Percentiles rank a stretch among this genome's conserved stretches.
phyloP scores from a whole-genome alignment of 2,888 invertebrate species.

The Drosophila melanosoma region DNA sequence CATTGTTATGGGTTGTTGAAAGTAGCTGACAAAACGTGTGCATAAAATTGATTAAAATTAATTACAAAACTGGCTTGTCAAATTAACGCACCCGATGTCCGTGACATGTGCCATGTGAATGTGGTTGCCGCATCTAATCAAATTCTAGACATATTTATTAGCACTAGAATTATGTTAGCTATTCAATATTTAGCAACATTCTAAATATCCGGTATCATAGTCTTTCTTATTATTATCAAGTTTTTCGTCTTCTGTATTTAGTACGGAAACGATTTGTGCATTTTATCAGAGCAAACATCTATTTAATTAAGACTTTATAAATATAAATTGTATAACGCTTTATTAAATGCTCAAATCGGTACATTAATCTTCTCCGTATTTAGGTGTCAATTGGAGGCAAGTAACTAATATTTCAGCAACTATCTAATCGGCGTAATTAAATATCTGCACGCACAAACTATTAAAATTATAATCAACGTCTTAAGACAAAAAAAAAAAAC shows the following conservation, averaged over 20 bases:
- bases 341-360: conserved; percentile 14
- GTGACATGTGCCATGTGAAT: conserved; percentile 52
- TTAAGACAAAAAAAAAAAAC: conserved; percentile 2
- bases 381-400: conserved; percentile 31
- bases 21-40: conserved; percentile 16
- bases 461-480: conserved; percentile 70
- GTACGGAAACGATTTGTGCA: conserved; percentile 62
- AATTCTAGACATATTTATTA: conserved; percentile 44
- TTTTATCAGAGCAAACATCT: conserved; percentile 38
- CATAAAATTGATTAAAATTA: conserved; percentile 63
- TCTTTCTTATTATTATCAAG: conserved; percentile 5
- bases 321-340: conserved; percentile 11
- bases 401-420: conserved; percentile 15
- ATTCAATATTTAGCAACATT: conserved; percentile 42
- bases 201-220: conserved; percentile 7
- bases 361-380: conserved; percentile 38
- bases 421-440: conserved; percentile 69
- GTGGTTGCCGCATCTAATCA: conserved; percentile 43
- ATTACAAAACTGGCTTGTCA: conserved; percentile 67
- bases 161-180: conserved; percentile 17
- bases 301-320: conserved; percentile 39
- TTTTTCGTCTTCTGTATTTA: conserved; percentile 20
- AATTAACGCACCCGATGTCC: conserved; percentile 65
- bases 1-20: conserved; percentile 25
- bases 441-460: conserved; percentile 64